Conservation (phyloP, 1,140 invertebrate species). For the Trachymyrmex cornetzi region DNA sequence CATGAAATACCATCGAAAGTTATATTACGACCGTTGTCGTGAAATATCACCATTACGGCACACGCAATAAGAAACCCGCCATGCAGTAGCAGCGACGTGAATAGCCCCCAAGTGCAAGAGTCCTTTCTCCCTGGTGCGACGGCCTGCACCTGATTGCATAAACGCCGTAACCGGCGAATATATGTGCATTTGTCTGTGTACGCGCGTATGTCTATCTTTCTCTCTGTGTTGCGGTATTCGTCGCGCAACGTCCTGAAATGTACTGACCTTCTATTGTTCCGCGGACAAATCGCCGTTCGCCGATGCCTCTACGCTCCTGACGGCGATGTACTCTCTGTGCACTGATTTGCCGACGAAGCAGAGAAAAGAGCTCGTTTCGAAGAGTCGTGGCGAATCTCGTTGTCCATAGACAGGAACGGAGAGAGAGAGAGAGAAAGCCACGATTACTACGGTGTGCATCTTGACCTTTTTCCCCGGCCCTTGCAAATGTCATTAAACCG, state of each 20-base stretch:
- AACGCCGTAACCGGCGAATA: constrained; percentile 43
- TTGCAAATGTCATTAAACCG: constrained; percentile 76
- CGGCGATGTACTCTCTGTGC: constrained; percentile 46
- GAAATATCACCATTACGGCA: constrained; percentile 45
- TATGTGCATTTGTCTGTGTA: not conserved
- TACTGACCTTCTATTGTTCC: constrained; percentile 79
- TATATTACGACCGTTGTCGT: constrained; percentile 55
- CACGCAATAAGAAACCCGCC: constrained; percentile 52
- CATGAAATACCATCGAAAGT: constrained; percentile 43
- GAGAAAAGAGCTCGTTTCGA: constrained; percentile 51
- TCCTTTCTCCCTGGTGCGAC: constrained; percentile 52
- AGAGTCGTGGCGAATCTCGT: constrained; percentile 57
- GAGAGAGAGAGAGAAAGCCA: not conserved
- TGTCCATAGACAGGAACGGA: not conserved
- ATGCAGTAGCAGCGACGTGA: constrained; percentile 60
- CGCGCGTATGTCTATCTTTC: not conserved
- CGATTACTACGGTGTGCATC: constrained; percentile 61
- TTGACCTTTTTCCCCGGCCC: constrained; percentile 72
- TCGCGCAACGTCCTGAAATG: constrained; percentile 70
- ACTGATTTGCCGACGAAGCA: constrained; percentile 63
- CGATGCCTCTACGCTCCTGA: constrained; percentile 61
- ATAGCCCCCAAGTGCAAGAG: constrained; percentile 59
- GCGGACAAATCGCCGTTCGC: constrained; percentile 68
- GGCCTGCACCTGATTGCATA: constrained; percentile 67
- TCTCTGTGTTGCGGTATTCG: not conserved